Conservation (phyloP, 2,797 vertebrate species). For the Smutsia temminckii region DNA sequence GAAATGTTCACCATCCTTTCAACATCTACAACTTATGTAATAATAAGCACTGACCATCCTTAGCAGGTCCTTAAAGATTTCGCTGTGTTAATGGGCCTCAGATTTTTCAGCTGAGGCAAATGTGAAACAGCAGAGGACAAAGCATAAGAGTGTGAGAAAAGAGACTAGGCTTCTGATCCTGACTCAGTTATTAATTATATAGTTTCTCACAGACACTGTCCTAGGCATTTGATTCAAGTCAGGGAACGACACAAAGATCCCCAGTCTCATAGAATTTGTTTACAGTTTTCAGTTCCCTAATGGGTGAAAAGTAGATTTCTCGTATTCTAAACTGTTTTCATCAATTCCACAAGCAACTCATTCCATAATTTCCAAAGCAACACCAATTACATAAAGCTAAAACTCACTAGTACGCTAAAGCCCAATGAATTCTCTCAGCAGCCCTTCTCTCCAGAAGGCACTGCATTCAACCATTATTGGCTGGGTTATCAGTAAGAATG, state of each 20-base stretch:
- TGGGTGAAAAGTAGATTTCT: background rate
- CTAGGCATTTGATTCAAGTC: background rate
- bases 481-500: constrained; percentile 13
- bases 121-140: background rate
- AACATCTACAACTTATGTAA: background rate
- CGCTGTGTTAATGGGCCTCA: background rate
- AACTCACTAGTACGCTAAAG: background rate
- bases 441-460: background rate
- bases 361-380: background rate
- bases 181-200: background rate
- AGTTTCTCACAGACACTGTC: background rate
- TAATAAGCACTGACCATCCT: background rate
- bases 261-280: background rate
- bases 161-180: background rate
- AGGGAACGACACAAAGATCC: background rate
- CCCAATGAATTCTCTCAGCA: background rate
- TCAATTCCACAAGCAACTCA: background rate
- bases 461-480: background rate
- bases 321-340: background rate
- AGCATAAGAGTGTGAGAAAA: background rate
- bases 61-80: background rate
- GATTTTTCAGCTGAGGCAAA: background rate
- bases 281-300: background rate
- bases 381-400: background rate
- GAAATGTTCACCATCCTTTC: background rate